Conservation (phyloP, 2,888 invertebrate genomes). For the Patella caerulea region DNA sequence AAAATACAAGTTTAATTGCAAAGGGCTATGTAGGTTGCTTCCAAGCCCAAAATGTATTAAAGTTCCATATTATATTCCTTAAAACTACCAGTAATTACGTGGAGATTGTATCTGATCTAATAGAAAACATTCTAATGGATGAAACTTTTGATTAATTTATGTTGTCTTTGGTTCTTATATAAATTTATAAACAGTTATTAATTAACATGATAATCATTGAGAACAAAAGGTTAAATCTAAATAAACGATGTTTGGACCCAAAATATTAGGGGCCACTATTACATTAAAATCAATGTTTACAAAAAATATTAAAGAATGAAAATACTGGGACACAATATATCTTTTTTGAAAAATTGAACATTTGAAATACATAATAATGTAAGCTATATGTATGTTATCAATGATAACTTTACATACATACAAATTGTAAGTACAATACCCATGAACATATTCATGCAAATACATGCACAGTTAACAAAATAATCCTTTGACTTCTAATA, state of each 20-base stretch:
- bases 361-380: too few relatives aligned
- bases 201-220: not conserved
- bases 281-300: not conserved
- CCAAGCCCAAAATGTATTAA: too few relatives aligned
- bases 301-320: constrained; percentile 4
- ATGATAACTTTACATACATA: not conserved
- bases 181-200: not conserved
- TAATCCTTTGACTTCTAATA: too few relatives aligned
- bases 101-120: too few relatives aligned
- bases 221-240: too few relatives aligned
- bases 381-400: too few relatives aligned
- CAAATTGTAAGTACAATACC: too few relatives aligned
- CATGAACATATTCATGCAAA: not conserved
- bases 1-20: too few relatives aligned
- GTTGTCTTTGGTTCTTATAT: constrained; percentile 2
- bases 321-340: not conserved
- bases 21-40: too few relatives aligned
- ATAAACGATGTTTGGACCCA: not conserved
- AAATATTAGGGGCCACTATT: not conserved
- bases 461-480: not conserved
- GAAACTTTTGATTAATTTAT: constrained; percentile 4
- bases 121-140: not conserved
- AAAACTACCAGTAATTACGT: too few relatives aligned
- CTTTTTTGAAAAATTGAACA: not conserved
- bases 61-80: too few relatives aligned